Evolutionary conservation across 2,888 invertebrate species (phyloP), one percentile per base, ranked within the genome.

Genomic region (Mimumesa dahlbomi): DNA sequence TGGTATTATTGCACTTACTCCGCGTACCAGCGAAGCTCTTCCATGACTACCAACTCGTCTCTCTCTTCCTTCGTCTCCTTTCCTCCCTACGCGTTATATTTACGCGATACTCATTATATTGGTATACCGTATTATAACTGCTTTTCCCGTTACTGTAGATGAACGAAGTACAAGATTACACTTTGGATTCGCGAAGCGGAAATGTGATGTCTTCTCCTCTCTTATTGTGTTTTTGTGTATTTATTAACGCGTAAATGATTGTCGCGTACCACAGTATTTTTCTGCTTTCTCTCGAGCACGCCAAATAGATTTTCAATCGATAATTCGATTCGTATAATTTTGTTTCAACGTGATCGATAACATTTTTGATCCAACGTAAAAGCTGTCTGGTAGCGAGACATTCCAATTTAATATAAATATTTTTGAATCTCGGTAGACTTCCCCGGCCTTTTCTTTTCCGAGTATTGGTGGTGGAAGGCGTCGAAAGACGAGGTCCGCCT

Each of bases 1-100:
- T 88, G 86, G 88, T 88, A 88, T 89, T 89, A 89, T 89, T 89
- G 87, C 89, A 89, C 88, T 88, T 88, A 88, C 87, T 87, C 86
- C 83, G 74, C 82, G 79, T 77, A 82, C 52, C 67, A 54, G 46
- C 59, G 66, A 61, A 29, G 68, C 78, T 75, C 67, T 66, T 71
- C 62, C 70, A 57, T 73, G 75, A 77, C 80, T 73, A 46, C 70
- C 75, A 64, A 64, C 72, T 31, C 58, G 40, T 14, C 61, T 70
- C 56, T 73, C 13, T 36, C 25, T 45, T 52, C 52, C 59, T 62
- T 45, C 46, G 52, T 65, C 62, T 53, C 45, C 68, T 69, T 65
- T 54, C 56, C 50, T 31, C 58, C 46, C 46, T 21, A 34, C 48
- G 52, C 56, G 50, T 56, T 42, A 70, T 65, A 70, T 70, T 64